Evolutionary conservation across 2,888 invertebrate species (phyloP).

Genomic region (Cataglyphis cursor): DNA sequence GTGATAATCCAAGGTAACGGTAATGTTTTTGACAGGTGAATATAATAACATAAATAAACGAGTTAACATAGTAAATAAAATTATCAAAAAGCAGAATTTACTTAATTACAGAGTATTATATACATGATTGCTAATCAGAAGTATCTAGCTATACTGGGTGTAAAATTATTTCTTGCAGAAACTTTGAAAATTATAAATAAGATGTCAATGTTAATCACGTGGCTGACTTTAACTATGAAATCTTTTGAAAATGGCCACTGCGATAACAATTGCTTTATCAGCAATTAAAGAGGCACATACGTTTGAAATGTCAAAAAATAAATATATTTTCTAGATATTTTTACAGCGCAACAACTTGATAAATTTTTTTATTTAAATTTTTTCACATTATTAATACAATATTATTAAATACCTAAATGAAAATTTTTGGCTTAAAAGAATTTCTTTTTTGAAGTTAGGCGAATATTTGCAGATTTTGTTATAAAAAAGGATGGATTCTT

Average conservation of each 20-base stretch:
- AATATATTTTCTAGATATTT: too few relatives aligned
- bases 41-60: neutral
- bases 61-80: neutral
- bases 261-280: slow-evolving; percentile 7
- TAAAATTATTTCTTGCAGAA: neutral
- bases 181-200: slow-evolving; percentile 17
- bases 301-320: too few relatives aligned
- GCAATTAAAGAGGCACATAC: slow-evolving; percentile 3
- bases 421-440: too few relatives aligned
- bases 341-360: too few relatives aligned
- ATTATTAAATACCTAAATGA: too few relatives aligned
- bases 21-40: neutral
- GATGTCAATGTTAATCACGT: neutral
- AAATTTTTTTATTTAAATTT: too few relatives aligned
- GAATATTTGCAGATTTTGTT: too few relatives aligned
- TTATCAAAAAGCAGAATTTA: neutral
- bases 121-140: neutral
- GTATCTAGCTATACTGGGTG: neutral
- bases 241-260: neutral
- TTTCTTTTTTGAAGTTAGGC: too few relatives aligned
- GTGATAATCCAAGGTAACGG: neutral
- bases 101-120: neutral
- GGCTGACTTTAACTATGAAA: slow-evolving; percentile 18
- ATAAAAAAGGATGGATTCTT: too few relatives aligned
- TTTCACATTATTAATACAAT: too few relatives aligned